These are phyloP conservation scores for Euleptes europaea DNA, from an alignment of 2,113 vertebrate species.

Conservation along the genomic window DNA sequence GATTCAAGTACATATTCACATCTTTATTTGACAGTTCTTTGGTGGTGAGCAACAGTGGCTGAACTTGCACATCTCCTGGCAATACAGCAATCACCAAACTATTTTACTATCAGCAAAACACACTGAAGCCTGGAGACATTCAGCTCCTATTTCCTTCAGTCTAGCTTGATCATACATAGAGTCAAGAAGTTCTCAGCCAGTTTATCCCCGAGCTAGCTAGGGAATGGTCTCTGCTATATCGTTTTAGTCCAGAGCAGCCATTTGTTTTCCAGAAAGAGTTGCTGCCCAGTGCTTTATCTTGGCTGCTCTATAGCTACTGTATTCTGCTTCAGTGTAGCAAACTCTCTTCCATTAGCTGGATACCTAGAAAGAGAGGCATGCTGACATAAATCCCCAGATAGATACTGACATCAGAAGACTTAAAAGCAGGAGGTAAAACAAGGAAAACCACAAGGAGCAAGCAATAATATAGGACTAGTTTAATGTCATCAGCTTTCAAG, in stretches of 20 bases:
- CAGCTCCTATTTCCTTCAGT: background rate
- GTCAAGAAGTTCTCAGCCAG: background rate
- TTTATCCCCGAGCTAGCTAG: background rate
- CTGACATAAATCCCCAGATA: background rate
- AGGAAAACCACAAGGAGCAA: background rate
- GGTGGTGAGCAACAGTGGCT: no score
- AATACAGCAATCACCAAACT: no score
- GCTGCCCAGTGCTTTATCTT: background rate
- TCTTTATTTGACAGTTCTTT: no score
- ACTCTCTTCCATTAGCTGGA: background rate
- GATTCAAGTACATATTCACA: no score
- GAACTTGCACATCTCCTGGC: no score
- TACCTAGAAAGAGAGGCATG: background rate
- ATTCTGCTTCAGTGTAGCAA: background rate
- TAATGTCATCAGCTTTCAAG: background rate
- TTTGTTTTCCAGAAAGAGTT: background rate
- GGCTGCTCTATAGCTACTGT: background rate
- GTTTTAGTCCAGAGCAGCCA: background rate
- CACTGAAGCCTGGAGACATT: background rate
- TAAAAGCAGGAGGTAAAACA: background rate
- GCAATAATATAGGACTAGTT: no score
- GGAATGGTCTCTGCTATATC: no score
- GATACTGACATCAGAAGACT: background rate
- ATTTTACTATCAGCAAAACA: no score
- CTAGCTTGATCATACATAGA: background rate